These are phyloP conservation scores for Andrena flavipes DNA, from an alignment of 2,888 invertebrate genomes.

Conservation along the genomic window DNA sequence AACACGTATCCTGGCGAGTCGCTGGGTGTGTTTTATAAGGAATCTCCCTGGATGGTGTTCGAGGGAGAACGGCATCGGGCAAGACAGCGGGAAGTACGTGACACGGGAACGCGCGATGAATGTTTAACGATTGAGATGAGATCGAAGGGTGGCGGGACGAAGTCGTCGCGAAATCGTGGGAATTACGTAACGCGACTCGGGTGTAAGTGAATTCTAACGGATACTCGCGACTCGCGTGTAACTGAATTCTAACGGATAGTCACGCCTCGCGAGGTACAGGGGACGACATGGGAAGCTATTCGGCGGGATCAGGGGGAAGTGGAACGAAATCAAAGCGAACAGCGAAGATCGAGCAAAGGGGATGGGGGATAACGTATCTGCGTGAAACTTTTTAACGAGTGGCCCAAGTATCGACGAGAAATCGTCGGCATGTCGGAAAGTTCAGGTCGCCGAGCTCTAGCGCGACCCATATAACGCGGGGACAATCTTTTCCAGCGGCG, in stretches of 20 bases:
- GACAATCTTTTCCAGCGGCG: neutral
- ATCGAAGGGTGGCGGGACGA: neutral
- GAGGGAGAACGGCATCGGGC: slow-evolving; percentile 9
- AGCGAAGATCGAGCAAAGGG: neutral
- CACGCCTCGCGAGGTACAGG: neutral
- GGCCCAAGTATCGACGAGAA: slow-evolving; percentile 20
- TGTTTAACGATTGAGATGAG: slow-evolving; percentile 40
- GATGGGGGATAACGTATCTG: neutral
- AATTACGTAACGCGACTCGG: slow-evolving; percentile 44
- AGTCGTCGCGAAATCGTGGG: slow-evolving; percentile 40
- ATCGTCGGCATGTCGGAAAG: slow-evolving; percentile 10
- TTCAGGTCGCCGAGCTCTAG: neutral
- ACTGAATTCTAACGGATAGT: slow-evolving; percentile 41
- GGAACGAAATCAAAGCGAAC: slow-evolving; percentile 42
- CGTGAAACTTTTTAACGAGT: slow-evolving; percentile 51
- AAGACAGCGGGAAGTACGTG: slow-evolving; percentile 39
- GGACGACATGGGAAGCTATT: neutral
- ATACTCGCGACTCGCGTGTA: slow-evolving; percentile 26
- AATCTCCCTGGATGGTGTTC: slow-evolving; percentile 34
- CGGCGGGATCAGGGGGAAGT: neutral
- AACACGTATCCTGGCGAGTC: slow-evolving; percentile 15
- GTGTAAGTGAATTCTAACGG: slow-evolving; percentile 44
- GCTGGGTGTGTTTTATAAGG: slow-evolving; percentile 32
- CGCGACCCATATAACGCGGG: neutral
- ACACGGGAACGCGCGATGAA: slow-evolving; percentile 39